A percentile compares a stretch with the other conserved stretches of the same genome.
These are phyloP conservation scores for Eleginops maclovinus DNA, from an alignment of 2,113 vertebrate genomes.

Conservation along the genomic window DNA sequence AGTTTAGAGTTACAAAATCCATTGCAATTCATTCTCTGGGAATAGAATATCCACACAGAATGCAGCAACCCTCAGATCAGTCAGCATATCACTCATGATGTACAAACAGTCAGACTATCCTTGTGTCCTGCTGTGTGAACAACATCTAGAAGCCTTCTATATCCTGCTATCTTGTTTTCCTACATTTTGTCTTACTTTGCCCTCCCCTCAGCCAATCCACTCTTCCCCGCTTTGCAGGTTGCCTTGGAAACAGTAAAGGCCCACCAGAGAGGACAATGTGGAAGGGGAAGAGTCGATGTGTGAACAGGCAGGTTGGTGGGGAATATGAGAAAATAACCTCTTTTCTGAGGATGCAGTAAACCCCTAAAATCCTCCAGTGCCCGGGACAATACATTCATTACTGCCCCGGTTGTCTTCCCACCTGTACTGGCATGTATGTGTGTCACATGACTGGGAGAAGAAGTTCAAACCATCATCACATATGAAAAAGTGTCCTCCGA, in stretches of 20 bases:
- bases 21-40: neutral
- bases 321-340: slow-evolving; percentile 28
- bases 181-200: slow-evolving; percentile 51
- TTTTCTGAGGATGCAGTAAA: slow-evolving; percentile 26
- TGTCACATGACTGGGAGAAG: neutral
- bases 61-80: neutral
- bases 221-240: slow-evolving; percentile 71
- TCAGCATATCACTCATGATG: neutral
- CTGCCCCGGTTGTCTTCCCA: neutral
- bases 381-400: neutral
- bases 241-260: slow-evolving; percentile 83
- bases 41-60: neutral
- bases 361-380: neutral
- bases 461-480: neutral
- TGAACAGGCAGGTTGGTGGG: slow-evolving; percentile 52
- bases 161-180: slow-evolving; percentile 27
- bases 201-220: slow-evolving; percentile 45
- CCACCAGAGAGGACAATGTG: slow-evolving; percentile 69
- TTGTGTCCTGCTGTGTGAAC: neutral
- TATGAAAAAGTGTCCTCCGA: neutral
- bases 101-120: neutral
- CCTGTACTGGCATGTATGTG: neutral
- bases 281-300: slow-evolving; percentile 55
- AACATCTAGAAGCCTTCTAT: slow-evolving; percentile 4
- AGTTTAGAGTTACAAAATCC: neutral